These are phyloP conservation scores for Ariolimax columbianus DNA, from an alignment of 2,888 invertebrate species.

Conservation along the genomic window DNA sequence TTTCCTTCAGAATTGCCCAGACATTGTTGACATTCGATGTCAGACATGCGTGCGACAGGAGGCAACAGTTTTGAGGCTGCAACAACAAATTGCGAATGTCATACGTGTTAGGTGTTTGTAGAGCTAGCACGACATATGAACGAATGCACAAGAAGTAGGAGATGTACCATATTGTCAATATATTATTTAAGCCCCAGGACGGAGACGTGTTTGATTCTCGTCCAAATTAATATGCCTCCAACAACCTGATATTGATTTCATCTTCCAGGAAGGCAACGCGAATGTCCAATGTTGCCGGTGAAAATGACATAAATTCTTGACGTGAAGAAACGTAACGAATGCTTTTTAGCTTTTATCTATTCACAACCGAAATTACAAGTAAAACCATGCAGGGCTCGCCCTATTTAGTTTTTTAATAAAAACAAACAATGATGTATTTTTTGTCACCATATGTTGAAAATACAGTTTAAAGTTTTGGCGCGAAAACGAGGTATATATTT, in stretches of 20 bases:
- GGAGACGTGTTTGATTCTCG: not conserved
- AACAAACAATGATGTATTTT: not conserved
- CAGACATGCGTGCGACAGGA: too few species aligned
- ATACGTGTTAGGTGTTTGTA: too few species aligned
- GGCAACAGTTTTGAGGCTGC: too few species aligned
- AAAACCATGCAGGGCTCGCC: not conserved
- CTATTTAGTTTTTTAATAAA: too few species aligned
- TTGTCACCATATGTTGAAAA: not conserved
- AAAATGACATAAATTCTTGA: not conserved
- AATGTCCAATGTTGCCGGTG: not conserved
- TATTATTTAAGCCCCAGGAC: not conserved
- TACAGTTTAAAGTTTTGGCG: not conserved
- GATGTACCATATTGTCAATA: not conserved
- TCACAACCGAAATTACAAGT: not conserved
- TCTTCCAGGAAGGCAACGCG: not conserved
- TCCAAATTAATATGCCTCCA: not conserved
- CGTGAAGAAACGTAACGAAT: not conserved
- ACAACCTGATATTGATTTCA: not conserved
- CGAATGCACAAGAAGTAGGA: too few species aligned
- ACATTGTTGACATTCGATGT: too few species aligned
- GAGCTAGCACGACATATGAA: too few species aligned
- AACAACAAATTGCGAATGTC: too few species aligned
- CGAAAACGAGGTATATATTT: not conserved
- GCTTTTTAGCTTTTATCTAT: not conserved
- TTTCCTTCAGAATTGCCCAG: too few species aligned